Evolutionary conservation across 2,113 vertebrate genomes (phyloP).

Genomic region (Henicopernis longicauda): DNA sequence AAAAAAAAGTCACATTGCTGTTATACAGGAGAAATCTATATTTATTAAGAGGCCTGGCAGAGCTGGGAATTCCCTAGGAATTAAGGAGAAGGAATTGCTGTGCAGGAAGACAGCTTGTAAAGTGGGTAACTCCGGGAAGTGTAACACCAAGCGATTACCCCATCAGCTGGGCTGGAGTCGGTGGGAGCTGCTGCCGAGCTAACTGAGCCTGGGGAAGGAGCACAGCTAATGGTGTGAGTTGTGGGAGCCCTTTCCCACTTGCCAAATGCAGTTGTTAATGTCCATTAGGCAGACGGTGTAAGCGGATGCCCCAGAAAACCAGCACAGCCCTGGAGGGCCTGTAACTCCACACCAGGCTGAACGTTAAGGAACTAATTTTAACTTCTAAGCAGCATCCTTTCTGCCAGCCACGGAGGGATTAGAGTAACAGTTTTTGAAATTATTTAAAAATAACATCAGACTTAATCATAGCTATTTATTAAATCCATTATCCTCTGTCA

Average conservation of each 20-base stretch:
- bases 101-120: neutral
- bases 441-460: slow-evolving; percentile 53
- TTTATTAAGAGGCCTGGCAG: neutral
- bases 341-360: slow-evolving; percentile 39
- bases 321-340: neutral
- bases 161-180: neutral
- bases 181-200: neutral
- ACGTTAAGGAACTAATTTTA: slow-evolving; percentile 33
- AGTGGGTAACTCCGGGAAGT: neutral
- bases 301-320: neutral
- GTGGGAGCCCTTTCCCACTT: neutral
- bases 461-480: slow-evolving; percentile 54
- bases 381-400: slow-evolving; percentile 17
- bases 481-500: slow-evolving; percentile 48
- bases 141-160: neutral
- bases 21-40: neutral
- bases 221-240: accelerated
- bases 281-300: neutral
- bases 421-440: slow-evolving; percentile 26
- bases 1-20: neutral
- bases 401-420: slow-evolving; percentile 16
- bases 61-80: neutral
- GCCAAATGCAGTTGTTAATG: neutral
- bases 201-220: accelerated
- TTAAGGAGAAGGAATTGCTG: neutral